These are phyloP conservation scores for Leucoraja erinaceus DNA, from an alignment of 2,113 vertebrate genomes.

Conservation along the genomic window DNA sequence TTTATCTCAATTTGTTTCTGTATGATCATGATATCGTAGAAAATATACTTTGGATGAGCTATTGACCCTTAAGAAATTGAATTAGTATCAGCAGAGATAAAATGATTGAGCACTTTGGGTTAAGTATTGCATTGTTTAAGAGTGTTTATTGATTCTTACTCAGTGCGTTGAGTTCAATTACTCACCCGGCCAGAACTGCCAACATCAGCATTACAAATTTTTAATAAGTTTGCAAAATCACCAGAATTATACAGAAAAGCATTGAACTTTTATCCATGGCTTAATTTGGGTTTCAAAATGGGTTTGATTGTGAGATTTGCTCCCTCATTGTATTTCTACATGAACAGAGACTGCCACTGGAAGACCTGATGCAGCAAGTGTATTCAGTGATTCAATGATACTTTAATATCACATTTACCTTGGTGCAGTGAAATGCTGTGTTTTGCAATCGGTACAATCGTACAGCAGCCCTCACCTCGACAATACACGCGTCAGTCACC, in stretches of 20 bases:
- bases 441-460: no score
- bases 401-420: no score
- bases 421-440: no score
- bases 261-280: neutral
- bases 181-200: neutral
- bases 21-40: neutral
- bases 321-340: neutral
- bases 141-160: neutral
- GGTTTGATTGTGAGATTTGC: neutral
- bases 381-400: no score
- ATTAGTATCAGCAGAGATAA: neutral
- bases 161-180: neutral
- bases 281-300: neutral
- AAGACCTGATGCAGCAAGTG: neutral
- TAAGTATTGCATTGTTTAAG: constrained; percentile 24
- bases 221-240: neutral
- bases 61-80: neutral
- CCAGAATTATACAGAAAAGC: neutral
- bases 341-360: neutral
- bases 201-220: neutral
- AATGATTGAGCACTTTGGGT: neutral
- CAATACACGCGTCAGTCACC: no score
- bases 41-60: neutral
- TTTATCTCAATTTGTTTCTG: neutral
- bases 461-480: no score